Conservation (phyloP, 2,888 invertebrate species). For the Pristionchus arcanus region DNA sequence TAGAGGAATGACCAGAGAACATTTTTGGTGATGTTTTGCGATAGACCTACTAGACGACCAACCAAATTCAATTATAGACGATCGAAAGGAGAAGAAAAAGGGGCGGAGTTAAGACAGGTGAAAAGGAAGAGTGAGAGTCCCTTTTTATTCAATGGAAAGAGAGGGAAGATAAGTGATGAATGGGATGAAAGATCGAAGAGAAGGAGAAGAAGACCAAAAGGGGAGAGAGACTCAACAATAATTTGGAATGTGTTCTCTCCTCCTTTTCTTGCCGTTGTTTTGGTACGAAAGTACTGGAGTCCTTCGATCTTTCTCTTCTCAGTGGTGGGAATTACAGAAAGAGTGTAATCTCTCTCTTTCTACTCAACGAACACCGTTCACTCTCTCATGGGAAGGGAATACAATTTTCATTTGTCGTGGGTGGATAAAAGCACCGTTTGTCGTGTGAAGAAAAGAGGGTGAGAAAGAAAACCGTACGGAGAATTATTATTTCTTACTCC, state of each 20-base stretch:
- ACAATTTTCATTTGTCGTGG: constrained; percentile 3
- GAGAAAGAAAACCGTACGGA: neutral
- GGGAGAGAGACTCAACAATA: neutral
- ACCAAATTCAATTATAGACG: constrained; percentile 34
- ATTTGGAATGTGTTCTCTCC: constrained; percentile 22
- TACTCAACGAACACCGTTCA: neutral
- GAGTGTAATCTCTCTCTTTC: neutral
- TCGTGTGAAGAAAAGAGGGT: constrained; percentile 8
- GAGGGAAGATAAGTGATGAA: neutral
- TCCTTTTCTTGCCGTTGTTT: constrained; percentile 11
- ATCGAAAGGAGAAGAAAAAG: neutral
- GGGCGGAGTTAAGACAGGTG: constrained; percentile 33
- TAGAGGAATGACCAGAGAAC: neutral
- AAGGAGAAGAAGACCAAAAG: neutral
- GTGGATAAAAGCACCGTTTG: neutral
- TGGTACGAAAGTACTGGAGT: neutral
- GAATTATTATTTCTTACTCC: neutral
- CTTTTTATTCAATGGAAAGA: constrained; percentile 7
- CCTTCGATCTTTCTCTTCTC: constrained; percentile 1
- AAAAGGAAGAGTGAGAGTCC: neutral
- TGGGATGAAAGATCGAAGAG: neutral
- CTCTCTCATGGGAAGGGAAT: neutral
- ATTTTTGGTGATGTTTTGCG: constrained; percentile 10
- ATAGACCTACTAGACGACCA: neutral
- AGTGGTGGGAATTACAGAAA: neutral